Evolutionary conservation across 1,140 invertebrate genomes (phyloP).

Genomic region (Geopemphigus sp.): DNA sequence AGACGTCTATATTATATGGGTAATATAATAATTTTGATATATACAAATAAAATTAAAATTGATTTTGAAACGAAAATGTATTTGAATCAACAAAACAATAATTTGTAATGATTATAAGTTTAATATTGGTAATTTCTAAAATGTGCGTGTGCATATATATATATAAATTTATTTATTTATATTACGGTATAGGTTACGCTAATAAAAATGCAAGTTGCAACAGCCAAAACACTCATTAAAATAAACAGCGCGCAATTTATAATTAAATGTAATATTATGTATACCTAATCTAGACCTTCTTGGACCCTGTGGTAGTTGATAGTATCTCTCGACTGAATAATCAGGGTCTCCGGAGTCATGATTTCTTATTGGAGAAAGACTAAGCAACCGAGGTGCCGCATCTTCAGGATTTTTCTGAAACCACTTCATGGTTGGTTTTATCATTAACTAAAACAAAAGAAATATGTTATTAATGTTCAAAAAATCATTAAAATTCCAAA

Average conservation of each 20-base stretch:
- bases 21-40: too few species aligned
- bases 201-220: neutral
- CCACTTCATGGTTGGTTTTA: slow-evolving; percentile 33
- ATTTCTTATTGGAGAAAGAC: slow-evolving; percentile 35
- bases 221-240: neutral
- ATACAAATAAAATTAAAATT: too few species aligned
- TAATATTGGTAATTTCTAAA: too few species aligned
- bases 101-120: too few species aligned
- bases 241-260: neutral
- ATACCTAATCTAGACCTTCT: slow-evolving; percentile 44
- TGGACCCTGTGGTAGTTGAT: slow-evolving; percentile 18
- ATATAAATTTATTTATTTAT: too few species aligned
- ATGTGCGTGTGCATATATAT: too few species aligned
- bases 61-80: too few species aligned
- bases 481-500: neutral
- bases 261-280: neutral
- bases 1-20: too few species aligned
- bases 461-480: neutral
- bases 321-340: slow-evolving; percentile 26
- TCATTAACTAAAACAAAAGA: slow-evolving; percentile 17
- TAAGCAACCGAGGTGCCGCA: slow-evolving; percentile 33
- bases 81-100: too few species aligned
- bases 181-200: too few species aligned
- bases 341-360: slow-evolving; percentile 29
- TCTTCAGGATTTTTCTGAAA: slow-evolving; percentile 44